A percentile compares a stretch with the other conserved stretches of the same genome.
Conservation (phyloP, 2,113 vertebrate genomes). For the Microcebus lehilahytsara region DNA sequence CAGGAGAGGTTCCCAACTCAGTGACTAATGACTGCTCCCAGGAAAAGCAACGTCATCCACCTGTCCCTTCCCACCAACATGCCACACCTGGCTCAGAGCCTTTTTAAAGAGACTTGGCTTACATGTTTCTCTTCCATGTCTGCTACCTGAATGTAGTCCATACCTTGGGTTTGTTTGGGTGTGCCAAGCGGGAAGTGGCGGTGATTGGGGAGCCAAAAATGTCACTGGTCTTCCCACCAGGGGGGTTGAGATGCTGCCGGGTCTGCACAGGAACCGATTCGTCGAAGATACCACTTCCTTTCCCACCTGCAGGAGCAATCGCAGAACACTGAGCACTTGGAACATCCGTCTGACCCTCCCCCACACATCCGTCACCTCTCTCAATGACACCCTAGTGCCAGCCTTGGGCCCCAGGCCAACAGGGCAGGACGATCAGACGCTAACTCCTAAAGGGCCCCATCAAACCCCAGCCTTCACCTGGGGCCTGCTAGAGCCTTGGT, state of each 20-base stretch:
- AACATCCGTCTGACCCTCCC: fast-evolving
- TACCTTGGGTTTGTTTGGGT: conserved; percentile 98
- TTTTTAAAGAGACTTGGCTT: neutral
- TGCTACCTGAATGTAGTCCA: neutral
- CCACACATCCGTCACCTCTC: neutral
- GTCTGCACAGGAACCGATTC: conserved; percentile 82
- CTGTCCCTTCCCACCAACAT: neutral
- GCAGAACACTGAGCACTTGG: neutral
- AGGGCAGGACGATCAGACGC: neutral
- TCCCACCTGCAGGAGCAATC: conserved; percentile 82
- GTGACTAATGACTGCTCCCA: neutral
- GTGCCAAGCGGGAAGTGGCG: conserved; percentile 79
- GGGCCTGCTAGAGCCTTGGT: neutral
- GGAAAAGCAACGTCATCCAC: neutral
- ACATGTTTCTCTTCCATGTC: neutral
- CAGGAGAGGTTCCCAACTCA: neutral
- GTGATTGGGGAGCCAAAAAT: conserved; percentile 89
- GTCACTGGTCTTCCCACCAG: conserved; percentile 87
- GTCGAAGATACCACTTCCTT: conserved; percentile 93
- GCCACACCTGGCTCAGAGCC: too few relatives aligned
- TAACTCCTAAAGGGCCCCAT: neutral
- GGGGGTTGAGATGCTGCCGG: conserved; percentile 83
- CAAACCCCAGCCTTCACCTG: neutral
- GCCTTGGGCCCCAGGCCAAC: neutral
- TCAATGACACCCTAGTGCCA: too few relatives aligned